Base-by-base conservation (phyloP, 2,797 vertebrate genomes). In the Halcyon smyrnensis region DNA sequence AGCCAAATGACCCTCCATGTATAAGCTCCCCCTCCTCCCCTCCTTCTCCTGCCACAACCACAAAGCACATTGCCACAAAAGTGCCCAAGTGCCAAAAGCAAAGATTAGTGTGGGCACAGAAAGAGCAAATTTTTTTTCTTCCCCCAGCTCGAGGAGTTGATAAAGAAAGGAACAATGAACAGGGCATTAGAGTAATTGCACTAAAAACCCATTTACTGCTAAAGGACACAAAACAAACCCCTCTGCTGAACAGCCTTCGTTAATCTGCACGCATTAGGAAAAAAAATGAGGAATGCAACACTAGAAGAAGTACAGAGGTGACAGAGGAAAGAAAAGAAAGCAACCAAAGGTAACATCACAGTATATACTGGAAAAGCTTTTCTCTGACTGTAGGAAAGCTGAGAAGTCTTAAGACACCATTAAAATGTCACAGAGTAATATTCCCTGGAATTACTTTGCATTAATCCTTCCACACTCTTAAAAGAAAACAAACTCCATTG, bases 1-100 rank as follows among this genome's bases (percentile, higher is more conserved):
- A 82, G 57, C 16, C 1, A 0, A 63, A 62, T 1, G 0, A 9
- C 9, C 32, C 43, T 32, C 16, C 0, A 1, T 23, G 13, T 23
- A 4, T 56, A 54, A 32, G 48, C n/a, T 67, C 34, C 68, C 69
- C 53, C 57, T 36, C 41, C 43, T 64, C 62, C 67, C 21, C 20
- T 68, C 46, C 57, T 34, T 34, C 71, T 74, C 34, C 60, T 39
- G 15, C 28, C 7, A 1, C 39, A 57, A 9, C 63, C 81, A 45
- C 43, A 50, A 32, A 76, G 45, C 39, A 21, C 36, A 62, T 7
- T 11, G 8, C 15, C 73, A 43, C 4, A 0, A 2, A 69, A 65
- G 18, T 8, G 36, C 39, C 6, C 3, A 56, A 80, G 43, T 36
- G 53, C 54, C 76, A 68, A 56, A 68, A 80, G 74, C 39, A n/a